phyloP scores from a whole-genome alignment of 2,888 invertebrate genomes.

The Isoperla grammatica region DNA sequence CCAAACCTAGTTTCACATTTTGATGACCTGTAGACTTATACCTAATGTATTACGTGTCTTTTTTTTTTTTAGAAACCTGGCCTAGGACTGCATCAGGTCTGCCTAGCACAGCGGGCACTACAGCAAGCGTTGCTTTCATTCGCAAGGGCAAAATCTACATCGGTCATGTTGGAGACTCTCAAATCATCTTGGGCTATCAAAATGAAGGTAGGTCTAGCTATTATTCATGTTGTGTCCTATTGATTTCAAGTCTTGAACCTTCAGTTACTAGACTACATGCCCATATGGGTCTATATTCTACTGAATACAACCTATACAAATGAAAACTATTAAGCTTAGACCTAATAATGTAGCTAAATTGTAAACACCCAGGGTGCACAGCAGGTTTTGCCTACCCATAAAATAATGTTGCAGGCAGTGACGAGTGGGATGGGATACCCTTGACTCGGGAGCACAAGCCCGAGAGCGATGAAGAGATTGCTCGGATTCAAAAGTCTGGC shows the following conservation, averaged over 20 bases:
- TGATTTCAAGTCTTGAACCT: neutral
- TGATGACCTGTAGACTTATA: too few relatives aligned
- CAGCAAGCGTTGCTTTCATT: slow-evolving; percentile 93
- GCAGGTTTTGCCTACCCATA: too few relatives aligned
- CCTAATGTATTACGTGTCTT: too few relatives aligned
- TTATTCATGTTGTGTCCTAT: slow-evolving; percentile 33
- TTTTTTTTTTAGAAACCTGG: slow-evolving; percentile 73
- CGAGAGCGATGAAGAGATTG: slow-evolving; percentile 75
- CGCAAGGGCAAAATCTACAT: slow-evolving; percentile 90
- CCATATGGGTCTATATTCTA: too few relatives aligned
- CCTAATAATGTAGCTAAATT: too few relatives aligned
- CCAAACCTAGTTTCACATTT: too few relatives aligned
- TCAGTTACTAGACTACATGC: too few relatives aligned
- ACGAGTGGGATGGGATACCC: slow-evolving; percentile 67
- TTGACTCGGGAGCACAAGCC: slow-evolving; percentile 95
- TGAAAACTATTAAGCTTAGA: too few relatives aligned
- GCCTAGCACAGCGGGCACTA: slow-evolving; percentile 95
- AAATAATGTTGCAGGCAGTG: neutral
- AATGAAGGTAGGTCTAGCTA: slow-evolving; percentile 49
- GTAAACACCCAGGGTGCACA: too few relatives aligned
- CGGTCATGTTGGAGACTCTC: slow-evolving; percentile 98
- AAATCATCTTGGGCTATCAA: slow-evolving; percentile 82
- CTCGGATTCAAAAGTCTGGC: slow-evolving; percentile 73
- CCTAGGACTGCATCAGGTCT: slow-evolving; percentile 92
- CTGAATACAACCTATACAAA: too few relatives aligned